Conservation (phyloP, 2,113 vertebrate genomes). For the Irena cyanogastra region DNA sequence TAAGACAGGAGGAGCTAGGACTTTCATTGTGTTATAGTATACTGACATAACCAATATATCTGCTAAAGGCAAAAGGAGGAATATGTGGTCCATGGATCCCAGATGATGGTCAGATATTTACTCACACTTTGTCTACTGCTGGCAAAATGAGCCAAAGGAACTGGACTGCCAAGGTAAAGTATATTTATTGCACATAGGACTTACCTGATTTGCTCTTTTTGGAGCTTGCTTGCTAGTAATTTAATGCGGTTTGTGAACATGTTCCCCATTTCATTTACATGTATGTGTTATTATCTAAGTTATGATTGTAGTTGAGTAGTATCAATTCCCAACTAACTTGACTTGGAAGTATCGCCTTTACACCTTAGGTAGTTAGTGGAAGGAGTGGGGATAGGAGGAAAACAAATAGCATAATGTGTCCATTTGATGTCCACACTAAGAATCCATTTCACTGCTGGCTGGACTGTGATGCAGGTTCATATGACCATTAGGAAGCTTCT, state of each 20-base stretch:
- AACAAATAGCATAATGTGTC: neutral
- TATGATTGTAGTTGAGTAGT: neutral
- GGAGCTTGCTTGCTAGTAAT: neutral
- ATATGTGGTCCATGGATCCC: constrained; percentile 86
- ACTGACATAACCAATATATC: constrained; percentile 14
- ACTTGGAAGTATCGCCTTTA: neutral
- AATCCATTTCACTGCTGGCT: neutral
- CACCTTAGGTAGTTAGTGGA: neutral
- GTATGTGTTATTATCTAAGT: neutral
- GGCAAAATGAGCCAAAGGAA: constrained; percentile 83
- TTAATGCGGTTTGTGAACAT: neutral
- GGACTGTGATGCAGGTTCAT: neutral
- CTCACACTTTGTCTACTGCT: constrained; percentile 79
- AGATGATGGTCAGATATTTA: constrained; percentile 84
- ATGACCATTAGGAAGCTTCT: neutral
- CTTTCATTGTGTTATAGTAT: neutral
- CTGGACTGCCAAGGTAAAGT: constrained; percentile 81
- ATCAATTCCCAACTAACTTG: neutral
- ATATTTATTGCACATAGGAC: neutral
- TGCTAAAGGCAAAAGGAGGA: constrained; percentile 66
- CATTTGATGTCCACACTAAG: neutral
- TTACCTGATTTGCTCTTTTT: neutral
- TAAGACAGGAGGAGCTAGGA: neutral
- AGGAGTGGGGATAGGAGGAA: neutral
- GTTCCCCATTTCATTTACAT: neutral